phyloP scores from a whole-genome alignment of 30 jellyfish, hydroid and myxozoan species.

The Turritopsis dohrnii region DNA sequence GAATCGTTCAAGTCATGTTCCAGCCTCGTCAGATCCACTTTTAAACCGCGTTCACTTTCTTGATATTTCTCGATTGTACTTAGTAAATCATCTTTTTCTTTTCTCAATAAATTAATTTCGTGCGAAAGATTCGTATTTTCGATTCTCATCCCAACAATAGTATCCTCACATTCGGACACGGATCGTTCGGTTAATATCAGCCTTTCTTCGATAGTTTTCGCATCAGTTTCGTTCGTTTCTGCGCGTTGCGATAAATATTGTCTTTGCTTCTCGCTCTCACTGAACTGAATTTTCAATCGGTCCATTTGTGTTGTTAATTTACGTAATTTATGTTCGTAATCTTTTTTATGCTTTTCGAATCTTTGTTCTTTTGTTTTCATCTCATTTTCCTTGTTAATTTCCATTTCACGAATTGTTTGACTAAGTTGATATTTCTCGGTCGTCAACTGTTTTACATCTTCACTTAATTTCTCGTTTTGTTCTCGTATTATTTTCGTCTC shows the following conservation, averaged over 20 bases:
- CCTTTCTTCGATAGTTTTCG: slow-evolving; percentile 41
- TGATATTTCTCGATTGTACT: slow-evolving; percentile 23
- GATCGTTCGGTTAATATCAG: slow-evolving; percentile 32
- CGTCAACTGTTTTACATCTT: slow-evolving; percentile 42
- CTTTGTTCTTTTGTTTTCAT: slow-evolving; percentile 37
- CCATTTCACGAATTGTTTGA: slow-evolving; percentile 42
- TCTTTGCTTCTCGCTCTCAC: slow-evolving; percentile 34
- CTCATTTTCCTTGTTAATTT: slow-evolving; percentile 24
- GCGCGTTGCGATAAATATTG: slow-evolving; percentile 28
- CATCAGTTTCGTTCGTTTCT: slow-evolving; percentile 33
- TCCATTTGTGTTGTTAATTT: slow-evolving; percentile 56
- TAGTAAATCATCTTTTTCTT: slow-evolving; percentile 56
- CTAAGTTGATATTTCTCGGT: slow-evolving; percentile 47
- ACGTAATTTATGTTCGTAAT: slow-evolving; percentile 68
- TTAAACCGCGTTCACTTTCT: slow-evolving; percentile 28
- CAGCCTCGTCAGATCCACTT: slow-evolving; percentile 24
- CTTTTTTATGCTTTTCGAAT: slow-evolving; percentile 42
- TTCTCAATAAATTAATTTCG: slow-evolving; percentile 58
- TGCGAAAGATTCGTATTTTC: slow-evolving; percentile 53
- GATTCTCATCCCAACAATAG: slow-evolving; percentile 35
- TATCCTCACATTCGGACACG: slow-evolving; percentile 39
- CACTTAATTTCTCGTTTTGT: slow-evolving; percentile 56
- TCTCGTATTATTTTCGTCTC: slow-evolving; percentile 42
- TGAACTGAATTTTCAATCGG: slow-evolving; percentile 21
- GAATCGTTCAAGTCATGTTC: slow-evolving; percentile 35